Base-by-base conservation (phyloP, 2,797 vertebrate genomes). In the Australoheros facetus region DNA sequence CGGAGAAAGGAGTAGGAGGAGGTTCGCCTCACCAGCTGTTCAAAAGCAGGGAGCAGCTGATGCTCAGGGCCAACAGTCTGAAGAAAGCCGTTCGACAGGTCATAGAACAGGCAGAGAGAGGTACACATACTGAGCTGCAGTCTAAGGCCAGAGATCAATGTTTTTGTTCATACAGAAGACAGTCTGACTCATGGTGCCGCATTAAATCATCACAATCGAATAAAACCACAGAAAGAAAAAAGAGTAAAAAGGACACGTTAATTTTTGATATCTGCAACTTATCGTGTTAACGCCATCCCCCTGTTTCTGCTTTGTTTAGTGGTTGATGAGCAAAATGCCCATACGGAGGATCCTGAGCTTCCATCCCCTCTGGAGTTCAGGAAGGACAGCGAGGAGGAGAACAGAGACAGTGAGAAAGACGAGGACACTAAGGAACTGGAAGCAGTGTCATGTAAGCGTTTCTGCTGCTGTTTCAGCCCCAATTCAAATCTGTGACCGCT, bases 1-100 rank as follows among this genome's bases (percentile, higher is more conserved):
- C 95, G 1, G 95, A 96, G 89, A 97, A 97, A 81, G 75, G 88
- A 28, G 69, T 78, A 32, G 57, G 77, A 2, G 39, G 75, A 32
- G 66, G 93, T 30, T 94, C 95, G 4, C 91, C 93, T 0, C 96
- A 94, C 71, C 97, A 95, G 85, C 89, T 96, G 73, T 95, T 96
- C 88, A 98, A 94, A 79, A 96, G 97, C 3, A 95, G 94, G 42
- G 97, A 99, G 87, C 97, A 98, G 85, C 94, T 99, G 78, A 97
- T 99, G 97, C 95, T 98, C 13, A 90, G 98, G 39, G 98, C 98
- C 77, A 98, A 99, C 94, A 99, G 98, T 84, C 94, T 99, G 92
- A 99, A 99, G 95, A 99, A 99, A 87, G 98, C 98, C 0, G 96
- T 99, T 73, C 94, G 98, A 73, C 97, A 99, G 91, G 98, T 99